Conservation (phyloP, 2,797 vertebrate species). For the Iguana delicatissima region DNA sequence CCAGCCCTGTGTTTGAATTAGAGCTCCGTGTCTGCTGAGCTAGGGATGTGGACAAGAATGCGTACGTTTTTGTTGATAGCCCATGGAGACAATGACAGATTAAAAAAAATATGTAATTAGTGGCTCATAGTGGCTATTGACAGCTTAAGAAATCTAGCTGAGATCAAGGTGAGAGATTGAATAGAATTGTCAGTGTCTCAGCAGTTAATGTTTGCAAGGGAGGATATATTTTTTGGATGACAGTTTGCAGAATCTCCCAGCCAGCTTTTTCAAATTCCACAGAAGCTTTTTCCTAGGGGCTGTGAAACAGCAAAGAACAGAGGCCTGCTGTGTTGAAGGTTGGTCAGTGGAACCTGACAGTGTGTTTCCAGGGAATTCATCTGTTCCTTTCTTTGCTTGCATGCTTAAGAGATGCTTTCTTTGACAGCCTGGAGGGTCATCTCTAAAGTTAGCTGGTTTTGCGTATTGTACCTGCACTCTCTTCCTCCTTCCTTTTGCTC, state of each 20-base stretch:
- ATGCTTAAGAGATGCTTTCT: neutral
- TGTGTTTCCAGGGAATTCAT: neutral
- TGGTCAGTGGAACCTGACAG: neutral
- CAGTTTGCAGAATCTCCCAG: too few species aligned
- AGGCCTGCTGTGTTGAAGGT: conserved; percentile 8
- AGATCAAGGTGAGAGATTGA: neutral
- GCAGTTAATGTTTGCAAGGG: too few species aligned
- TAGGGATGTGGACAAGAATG: neutral
- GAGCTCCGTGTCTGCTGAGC: neutral
- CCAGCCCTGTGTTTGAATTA: neutral
- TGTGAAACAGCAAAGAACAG: neutral
- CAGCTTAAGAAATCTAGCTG: neutral
- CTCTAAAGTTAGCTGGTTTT: conserved; percentile 20
- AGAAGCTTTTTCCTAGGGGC: conserved; percentile 28
- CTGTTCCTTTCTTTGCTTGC: neutral
- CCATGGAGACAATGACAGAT: neutral
- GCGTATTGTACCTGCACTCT: conserved; percentile 8
- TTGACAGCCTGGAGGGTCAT: neutral
- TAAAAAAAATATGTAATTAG: neutral
- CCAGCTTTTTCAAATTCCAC: neutral
- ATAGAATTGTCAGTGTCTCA: neutral
- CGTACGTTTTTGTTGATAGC: neutral
- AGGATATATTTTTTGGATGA: too few species aligned
- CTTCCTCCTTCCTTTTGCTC: neutral
- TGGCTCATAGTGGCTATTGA: neutral